Evolutionary conservation across 2,888 invertebrate genomes (phyloP), one percentile per base, ranked within the genome.

Genomic region (Limnephilus marmoratus): DNA sequence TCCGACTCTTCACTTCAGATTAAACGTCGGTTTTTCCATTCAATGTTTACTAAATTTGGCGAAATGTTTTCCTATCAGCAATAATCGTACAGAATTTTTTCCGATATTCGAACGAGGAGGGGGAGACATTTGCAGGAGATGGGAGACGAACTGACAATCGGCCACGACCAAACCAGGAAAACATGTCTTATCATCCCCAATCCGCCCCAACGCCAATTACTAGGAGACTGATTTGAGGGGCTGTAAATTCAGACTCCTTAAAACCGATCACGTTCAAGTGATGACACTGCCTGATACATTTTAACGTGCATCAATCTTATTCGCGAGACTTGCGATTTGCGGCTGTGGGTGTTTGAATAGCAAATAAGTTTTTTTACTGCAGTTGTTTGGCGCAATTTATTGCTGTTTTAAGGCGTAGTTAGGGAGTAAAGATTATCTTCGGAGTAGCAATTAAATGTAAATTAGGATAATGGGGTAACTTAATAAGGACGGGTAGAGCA

Each of bases 121-220:
- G 83, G 31, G 53, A 2, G 68, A 24, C 24, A 9, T 68, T 68
- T n/a, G 24, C n/a, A n/a, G 68, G 68, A 31, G 45, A n/a, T 87
- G 34, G 41, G 88, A 91, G 80, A 89, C 89, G 91, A 91, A 34
- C 31, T 89, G 85, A 91, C 91, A 91, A 89, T 91, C 89, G 91
- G 82, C 80, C 80, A 45, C 68, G 83, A 82, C 89, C 31, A 41
- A 91, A 83, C 53, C 83, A 83, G 45, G 90, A 80, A 83, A 90
- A 92, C 92, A 92, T 92, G 92, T 92, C 92, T 92, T 92, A 92
- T 92, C 92, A 83, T 31, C 45, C 37, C 90, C 81, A 41, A 24
- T 80, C 85, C 90, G 90, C 89, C 92, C 92, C 85, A 24, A 49
- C 81, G 80, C 81, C 91, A 92, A 92, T 92, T 92, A 90, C 92